phyloP scores from a whole-genome alignment of 2,797 vertebrate genomes.

The Pachyuromys duprasi region DNA sequence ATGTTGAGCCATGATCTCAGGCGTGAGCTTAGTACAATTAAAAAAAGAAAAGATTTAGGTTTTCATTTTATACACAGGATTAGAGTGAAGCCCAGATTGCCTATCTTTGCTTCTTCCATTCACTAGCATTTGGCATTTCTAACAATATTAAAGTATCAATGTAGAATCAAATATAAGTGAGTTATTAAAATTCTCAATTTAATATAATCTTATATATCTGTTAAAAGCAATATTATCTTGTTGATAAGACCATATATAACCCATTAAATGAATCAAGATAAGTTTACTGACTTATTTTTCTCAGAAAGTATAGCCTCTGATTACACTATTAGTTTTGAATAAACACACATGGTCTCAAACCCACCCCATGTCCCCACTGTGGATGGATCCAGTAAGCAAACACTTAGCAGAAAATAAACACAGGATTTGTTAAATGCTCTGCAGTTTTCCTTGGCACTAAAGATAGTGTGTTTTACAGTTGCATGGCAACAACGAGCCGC shows the following conservation, averaged over 20 bases:
- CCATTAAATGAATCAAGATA: conserved; percentile 62
- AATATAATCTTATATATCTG: conserved; percentile 34
- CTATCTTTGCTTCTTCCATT: neutral
- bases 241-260: conserved; percentile 58
- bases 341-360: neutral
- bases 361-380: neutral
- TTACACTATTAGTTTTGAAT: conserved; percentile 47
- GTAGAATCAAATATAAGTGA: conserved; percentile 29
- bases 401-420: conserved; percentile 65
- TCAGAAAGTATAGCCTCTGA: conserved; percentile 39
- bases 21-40: neutral
- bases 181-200: conserved; percentile 38
- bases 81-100: neutral
- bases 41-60: neutral
- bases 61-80: conserved; percentile 12
- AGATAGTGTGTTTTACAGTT: conserved; percentile 71
- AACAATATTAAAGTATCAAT: conserved; percentile 36
- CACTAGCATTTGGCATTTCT: conserved; percentile 2
- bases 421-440: conserved; percentile 50
- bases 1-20: too few species aligned
- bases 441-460: conserved; percentile 40
- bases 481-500: conserved; percentile 70
- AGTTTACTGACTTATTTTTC: conserved; percentile 42
- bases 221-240: conserved; percentile 58
- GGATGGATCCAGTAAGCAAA: conserved; percentile 50